Evolutionary conservation across 2,797 vertebrate species (phyloP).

Genomic region (Macropus fuliginosus): DNA sequence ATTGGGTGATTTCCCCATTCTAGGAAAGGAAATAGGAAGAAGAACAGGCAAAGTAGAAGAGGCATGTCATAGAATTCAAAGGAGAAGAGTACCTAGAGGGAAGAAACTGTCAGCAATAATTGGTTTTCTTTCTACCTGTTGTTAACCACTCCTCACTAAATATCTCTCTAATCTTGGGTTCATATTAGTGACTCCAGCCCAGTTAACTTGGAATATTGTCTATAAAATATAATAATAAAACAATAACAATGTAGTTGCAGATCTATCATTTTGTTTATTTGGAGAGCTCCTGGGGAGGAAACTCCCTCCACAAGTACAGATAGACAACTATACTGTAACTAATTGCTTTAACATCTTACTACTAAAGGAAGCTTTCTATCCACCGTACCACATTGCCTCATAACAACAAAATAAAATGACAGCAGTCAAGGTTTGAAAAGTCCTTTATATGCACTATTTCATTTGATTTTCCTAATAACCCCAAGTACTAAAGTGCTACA

Average conservation of each 20-base stretch:
- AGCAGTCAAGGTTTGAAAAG: not conserved
- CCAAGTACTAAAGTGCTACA: not conserved
- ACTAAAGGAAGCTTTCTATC: not conserved
- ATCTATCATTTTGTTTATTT: not conserved
- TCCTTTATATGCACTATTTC: not conserved
- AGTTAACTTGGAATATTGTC: not conserved
- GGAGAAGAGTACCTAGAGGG: not conserved
- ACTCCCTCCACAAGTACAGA: not conserved
- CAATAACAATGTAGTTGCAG: not conserved
- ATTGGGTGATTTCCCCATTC: not conserved
- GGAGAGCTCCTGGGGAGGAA: not conserved
- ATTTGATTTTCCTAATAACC: not conserved
- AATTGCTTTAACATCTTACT: not conserved
- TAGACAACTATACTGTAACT: not conserved
- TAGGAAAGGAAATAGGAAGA: not conserved
- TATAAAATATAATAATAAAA: not conserved
- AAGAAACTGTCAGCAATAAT: not conserved
- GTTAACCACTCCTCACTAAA: not conserved
- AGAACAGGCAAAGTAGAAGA: not conserved
- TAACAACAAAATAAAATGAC: not conserved
- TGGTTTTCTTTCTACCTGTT: not conserved
- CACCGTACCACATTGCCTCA: not conserved
- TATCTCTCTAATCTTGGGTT: not conserved
- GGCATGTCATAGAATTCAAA: not conserved
- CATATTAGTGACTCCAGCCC: not conserved